Evolutionary conservation across 2,113 vertebrate species (phyloP), one percentile per base, ranked within the genome.

Genomic region (Boleophthalmus pectinirostris): DNA sequence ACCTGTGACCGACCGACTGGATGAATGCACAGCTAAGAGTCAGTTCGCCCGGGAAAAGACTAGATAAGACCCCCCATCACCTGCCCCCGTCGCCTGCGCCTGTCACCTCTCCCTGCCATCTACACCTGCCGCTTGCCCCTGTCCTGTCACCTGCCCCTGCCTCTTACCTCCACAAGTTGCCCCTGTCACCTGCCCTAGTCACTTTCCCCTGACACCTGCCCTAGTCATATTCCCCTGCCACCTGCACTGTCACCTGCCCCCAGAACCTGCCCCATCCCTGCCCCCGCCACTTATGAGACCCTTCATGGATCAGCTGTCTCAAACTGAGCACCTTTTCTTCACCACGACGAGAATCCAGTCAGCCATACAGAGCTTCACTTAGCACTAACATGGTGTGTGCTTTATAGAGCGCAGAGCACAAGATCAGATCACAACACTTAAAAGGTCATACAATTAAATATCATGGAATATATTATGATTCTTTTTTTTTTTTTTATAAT

Each of bases 321-420:
- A 66, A n/a, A 66, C 43, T 47, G 64, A 45, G 35, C 64, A 43
- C 29, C 43, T 23, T 65, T 75, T 72, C 20, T 60, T 66, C 61
- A 69, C 25, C 16, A 51, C 71, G 38, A 74, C 35, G 24, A 74
- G 18, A 73, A 29, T 58, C 68, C 43, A 74, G 71, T 53, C 23
- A 60, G 35, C 12, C 53, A 23, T 64, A 6, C 11, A 25, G 4
- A 61, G 24, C 56, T 15, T 12, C 56, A 12, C 56, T 24, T 58
- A 58, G 13, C 56, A 24, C 9, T 15, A 13, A 58, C 51, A 54
- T 21, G 51, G 51, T 10, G 51, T 54, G 20, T 21, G 51, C 16
- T 54, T 54, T 21, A 21, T 54, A 21, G 5, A 21, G 51, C 51
- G 5, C n/a, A n/a, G n/a, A n/a, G n/a, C n/a, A n/a, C n/a, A 0